These are phyloP conservation scores for Synanthedon andrenaeformis DNA, from an alignment of 2,888 invertebrate species.

Conservation along the genomic window DNA sequence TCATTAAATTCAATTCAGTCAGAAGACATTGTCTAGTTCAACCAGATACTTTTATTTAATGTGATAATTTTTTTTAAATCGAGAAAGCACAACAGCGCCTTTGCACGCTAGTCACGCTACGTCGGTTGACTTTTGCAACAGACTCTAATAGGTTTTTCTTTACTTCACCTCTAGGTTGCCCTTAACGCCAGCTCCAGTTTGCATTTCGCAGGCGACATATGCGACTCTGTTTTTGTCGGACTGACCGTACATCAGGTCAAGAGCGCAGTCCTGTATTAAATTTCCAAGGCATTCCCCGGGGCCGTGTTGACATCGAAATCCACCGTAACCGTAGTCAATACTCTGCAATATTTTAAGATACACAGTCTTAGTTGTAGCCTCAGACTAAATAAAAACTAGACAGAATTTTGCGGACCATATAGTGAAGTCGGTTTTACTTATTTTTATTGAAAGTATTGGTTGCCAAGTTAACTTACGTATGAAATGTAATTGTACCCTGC, in stretches of 20 bases:
- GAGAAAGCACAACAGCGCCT: too few relatives aligned
- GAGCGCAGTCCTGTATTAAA: slow-evolving; percentile 72
- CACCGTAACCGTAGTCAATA: slow-evolving; percentile 33
- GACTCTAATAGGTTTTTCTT: background rate
- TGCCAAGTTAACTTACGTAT: too few relatives aligned
- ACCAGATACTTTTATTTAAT: too few relatives aligned
- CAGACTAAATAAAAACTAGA: background rate
- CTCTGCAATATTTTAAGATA: slow-evolving; percentile 27
- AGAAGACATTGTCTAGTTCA: too few relatives aligned
- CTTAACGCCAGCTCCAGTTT: slow-evolving; percentile 34
- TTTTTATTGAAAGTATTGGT: too few relatives aligned
- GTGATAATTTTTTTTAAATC: too few relatives aligned
- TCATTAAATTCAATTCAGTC: too few relatives aligned
- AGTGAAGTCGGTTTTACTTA: too few relatives aligned
- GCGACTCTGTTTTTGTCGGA: slow-evolving; percentile 34
- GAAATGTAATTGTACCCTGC: too few relatives aligned
- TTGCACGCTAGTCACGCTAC: too few relatives aligned
- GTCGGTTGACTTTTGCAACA: too few relatives aligned
- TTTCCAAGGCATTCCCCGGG: slow-evolving; percentile 73
- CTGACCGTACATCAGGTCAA: slow-evolving; percentile 35
- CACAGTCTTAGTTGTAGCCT: background rate
- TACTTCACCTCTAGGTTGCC: slow-evolving; percentile 11
- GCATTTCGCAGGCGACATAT: slow-evolving; percentile 70
- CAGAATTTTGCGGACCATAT: too few relatives aligned
- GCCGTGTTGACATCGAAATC: slow-evolving; percentile 75